phyloP scores from a whole-genome alignment of 2,888 invertebrate genomes.

The Crepidodera aurea region DNA sequence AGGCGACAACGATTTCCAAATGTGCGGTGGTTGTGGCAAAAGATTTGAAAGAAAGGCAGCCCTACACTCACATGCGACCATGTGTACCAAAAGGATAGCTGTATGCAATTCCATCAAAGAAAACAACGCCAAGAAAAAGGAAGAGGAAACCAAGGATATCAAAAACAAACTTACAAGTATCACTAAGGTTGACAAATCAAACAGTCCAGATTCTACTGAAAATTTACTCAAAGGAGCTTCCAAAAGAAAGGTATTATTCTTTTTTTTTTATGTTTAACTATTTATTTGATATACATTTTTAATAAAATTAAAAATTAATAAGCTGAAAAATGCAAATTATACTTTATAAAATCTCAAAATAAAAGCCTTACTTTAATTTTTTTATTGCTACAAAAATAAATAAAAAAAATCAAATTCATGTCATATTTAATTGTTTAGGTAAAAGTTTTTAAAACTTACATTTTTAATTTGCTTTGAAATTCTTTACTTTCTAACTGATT shows the following conservation, averaged over 20 bases:
- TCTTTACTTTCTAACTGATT: no score
- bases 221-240: constrained; percentile 40
- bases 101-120: constrained; percentile 59
- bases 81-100: constrained; percentile 68
- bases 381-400: no score
- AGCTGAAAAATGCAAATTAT: no score
- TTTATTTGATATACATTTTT: no score
- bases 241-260: constrained; percentile 46
- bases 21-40: constrained; percentile 75
- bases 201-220: constrained; percentile 21
- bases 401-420: no score
- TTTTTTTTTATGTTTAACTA: no score
- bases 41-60: constrained; percentile 78
- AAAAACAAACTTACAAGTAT: constrained; percentile 27
- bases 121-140: constrained; percentile 47
- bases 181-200: constrained; percentile 20
- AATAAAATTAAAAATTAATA: no score
- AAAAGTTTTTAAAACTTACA: no score
- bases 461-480: no score
- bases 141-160: constrained; percentile 38
- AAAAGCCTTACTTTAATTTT: no score
- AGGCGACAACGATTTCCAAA: constrained; percentile 68
- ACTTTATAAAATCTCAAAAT: no score
- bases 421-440: no score
- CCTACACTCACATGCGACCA: constrained; percentile 74